phyloP scores from a whole-genome alignment of 2,888 invertebrate species.

The Coecobrya sp. region DNA sequence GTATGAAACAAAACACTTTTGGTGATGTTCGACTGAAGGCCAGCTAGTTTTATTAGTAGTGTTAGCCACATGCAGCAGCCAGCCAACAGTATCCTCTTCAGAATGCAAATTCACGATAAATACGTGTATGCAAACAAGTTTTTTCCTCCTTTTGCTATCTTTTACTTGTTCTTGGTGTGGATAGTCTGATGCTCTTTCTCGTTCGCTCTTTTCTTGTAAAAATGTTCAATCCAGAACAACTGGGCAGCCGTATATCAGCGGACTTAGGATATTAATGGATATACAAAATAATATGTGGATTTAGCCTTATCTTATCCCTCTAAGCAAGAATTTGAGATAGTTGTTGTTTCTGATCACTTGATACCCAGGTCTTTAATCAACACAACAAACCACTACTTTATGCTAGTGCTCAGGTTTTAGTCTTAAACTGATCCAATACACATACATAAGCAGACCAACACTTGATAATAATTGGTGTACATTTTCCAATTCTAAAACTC shows the following conservation, averaged over 20 bases:
- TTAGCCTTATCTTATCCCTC: constrained; percentile 45
- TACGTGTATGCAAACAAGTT: constrained; percentile 76
- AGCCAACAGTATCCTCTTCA: constrained; percentile 30
- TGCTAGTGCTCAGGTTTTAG: not conserved
- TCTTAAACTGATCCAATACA: not conserved
- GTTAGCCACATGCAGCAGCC: constrained; percentile 25
- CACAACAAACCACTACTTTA: not conserved
- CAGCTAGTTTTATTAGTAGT: constrained; percentile 16
- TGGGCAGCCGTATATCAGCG: constrained; percentile 31
- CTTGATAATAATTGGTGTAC: constrained; percentile 21
- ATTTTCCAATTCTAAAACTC: constrained; percentile 52
- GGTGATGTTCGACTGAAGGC: constrained; percentile 35
- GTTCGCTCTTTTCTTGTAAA: not conserved
- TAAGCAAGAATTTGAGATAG: constrained; percentile 65
- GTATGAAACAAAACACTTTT: constrained; percentile 57
- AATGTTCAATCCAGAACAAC: constrained; percentile 64
- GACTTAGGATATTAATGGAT: constrained; percentile 1
- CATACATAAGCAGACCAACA: not conserved
- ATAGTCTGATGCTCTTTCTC: constrained; percentile 31
- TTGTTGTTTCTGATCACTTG: constrained; percentile 60
- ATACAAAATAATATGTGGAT: too few species aligned
- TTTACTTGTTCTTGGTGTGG: constrained; percentile 4
- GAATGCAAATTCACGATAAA: constrained; percentile 72
- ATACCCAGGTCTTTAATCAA: constrained; percentile 48
- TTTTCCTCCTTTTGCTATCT: constrained; percentile 43